phyloP scores from a whole-genome alignment of 2,888 invertebrate genomes.

The Cosmopolites sordidus region DNA sequence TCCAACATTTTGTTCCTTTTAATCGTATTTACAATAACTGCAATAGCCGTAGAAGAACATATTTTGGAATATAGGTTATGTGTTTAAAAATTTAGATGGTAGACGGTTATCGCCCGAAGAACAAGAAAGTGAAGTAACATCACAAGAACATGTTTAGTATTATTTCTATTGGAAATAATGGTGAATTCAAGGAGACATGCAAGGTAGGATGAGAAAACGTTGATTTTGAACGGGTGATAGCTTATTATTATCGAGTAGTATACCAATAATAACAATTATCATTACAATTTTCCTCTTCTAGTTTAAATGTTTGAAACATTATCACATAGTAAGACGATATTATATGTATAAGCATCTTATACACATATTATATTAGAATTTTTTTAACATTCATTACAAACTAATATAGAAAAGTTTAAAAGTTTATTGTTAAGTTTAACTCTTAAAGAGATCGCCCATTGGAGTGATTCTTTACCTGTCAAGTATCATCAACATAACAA shows the following conservation, averaged over 20 bases:
- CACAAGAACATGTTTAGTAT: too few species aligned
- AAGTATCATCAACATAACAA: too few species aligned
- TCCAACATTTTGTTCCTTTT: too few species aligned
- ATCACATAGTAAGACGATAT: neutral
- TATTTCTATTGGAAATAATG: too few species aligned
- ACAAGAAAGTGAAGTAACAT: too few species aligned
- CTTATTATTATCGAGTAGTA: neutral
- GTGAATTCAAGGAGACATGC: too few species aligned
- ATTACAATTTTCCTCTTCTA: neutral
- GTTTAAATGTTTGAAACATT: conserved; percentile 1
- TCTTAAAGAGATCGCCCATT: too few species aligned
- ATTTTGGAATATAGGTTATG: conserved; percentile 6
- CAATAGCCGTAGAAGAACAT: conserved; percentile 16
- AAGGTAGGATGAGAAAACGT: too few species aligned
- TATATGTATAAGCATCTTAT: neutral
- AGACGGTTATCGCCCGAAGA: conserved; percentile 1
- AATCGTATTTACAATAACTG: conserved; percentile 5
- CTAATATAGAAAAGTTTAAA: too few species aligned
- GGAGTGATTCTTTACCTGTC: too few species aligned
- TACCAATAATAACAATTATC: conserved; percentile 2
- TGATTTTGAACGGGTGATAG: neutral
- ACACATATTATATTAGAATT: neutral
- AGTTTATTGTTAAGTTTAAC: too few species aligned
- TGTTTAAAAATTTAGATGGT: conserved; percentile 10
- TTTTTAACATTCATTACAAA: too few species aligned